These are phyloP conservation scores for Danaus chrysippus DNA, from an alignment of 2,888 invertebrate genomes.

Conservation along the genomic window DNA sequence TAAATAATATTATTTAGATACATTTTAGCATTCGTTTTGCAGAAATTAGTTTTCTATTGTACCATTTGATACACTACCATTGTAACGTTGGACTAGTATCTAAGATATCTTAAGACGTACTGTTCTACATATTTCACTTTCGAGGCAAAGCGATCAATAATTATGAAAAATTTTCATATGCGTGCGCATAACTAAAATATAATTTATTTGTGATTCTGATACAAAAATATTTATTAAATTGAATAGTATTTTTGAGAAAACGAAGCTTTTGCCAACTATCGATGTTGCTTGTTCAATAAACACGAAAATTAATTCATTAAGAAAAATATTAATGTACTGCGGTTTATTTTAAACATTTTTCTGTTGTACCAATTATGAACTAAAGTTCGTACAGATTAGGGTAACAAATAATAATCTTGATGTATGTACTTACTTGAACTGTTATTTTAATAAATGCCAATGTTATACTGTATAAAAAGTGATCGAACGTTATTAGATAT, in stretches of 20 bases:
- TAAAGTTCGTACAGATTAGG: constrained; percentile 4
- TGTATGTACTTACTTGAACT: constrained; percentile 22
- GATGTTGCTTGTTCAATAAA: no score
- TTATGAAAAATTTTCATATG: not conserved
- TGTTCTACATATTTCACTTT: not conserved
- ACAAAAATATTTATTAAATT: no score
- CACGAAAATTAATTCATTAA: no score
- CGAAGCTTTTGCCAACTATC: no score
- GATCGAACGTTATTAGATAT: constrained; percentile 73
- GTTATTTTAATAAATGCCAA: constrained; percentile 70
- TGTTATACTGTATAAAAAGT: constrained; percentile 64
- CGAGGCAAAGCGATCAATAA: not conserved
- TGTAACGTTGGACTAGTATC: constrained; percentile 4
- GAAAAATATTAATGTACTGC: no score
- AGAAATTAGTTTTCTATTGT: constrained; percentile 5
- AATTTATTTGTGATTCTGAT: no score
- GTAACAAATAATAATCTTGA: constrained; percentile 12
- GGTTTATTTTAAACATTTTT: no score
- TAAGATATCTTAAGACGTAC: not conserved
- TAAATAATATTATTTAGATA: constrained; percentile 12
- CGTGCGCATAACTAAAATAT: not conserved
- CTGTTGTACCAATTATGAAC: not conserved
- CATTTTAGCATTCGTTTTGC: constrained; percentile 5
- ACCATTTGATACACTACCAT: not conserved
- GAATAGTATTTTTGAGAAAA: no score